Evolutionary conservation across 1,140 invertebrate genomes (phyloP).

Genomic region (Archegozetes longisetosus): DNA sequence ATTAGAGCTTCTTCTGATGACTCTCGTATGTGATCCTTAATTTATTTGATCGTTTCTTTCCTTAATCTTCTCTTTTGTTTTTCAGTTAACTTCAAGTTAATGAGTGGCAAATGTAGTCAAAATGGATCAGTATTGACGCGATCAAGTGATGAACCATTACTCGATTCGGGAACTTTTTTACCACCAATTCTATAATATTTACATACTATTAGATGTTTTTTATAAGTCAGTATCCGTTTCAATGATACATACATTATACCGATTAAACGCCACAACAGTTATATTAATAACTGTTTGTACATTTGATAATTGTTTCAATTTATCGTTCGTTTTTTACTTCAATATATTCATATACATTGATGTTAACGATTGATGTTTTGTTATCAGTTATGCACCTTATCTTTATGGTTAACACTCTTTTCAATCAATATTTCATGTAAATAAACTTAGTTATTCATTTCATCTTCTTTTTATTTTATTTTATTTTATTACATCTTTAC

Average conservation of each 20-base stretch:
- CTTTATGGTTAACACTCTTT: too few relatives aligned
- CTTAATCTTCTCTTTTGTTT: not conserved
- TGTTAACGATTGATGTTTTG: too few relatives aligned
- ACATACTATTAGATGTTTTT: not conserved
- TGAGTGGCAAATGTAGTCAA: not conserved
- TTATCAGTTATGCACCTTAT: too few relatives aligned
- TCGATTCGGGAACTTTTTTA: constrained; percentile 47
- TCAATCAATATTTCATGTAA: too few relatives aligned
- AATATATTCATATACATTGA: not conserved
- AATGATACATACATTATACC: not conserved
- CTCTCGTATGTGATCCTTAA: not conserved
- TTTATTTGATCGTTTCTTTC: not conserved
- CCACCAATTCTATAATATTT: constrained; percentile 38
- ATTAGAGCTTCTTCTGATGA: not conserved
- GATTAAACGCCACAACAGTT: not conserved
- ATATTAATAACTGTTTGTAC: not conserved
- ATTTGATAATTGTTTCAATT: not conserved
- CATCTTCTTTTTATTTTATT: too few relatives aligned
- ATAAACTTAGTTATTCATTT: too few relatives aligned
- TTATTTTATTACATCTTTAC: too few relatives aligned
- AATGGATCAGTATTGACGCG: not conserved
- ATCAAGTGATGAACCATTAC: constrained; percentile 32
- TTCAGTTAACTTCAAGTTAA: not conserved
- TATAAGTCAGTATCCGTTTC: not conserved
- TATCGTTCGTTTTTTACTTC: not conserved